phyloP scores from a whole-genome alignment of 2,888 invertebrate genomes.

The Rugalucina vietnamica region DNA sequence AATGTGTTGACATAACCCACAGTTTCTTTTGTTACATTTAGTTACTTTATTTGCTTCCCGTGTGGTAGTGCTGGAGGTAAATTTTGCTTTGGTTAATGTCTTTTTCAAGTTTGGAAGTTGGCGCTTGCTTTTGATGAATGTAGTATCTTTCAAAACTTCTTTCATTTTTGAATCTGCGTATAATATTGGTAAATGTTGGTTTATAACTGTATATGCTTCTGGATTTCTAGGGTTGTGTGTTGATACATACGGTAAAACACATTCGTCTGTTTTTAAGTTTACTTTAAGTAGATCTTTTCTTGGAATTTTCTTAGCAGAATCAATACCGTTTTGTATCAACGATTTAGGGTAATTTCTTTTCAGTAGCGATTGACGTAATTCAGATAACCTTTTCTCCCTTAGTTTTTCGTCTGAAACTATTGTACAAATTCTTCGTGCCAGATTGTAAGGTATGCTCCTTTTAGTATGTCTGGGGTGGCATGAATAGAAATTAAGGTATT shows the following conservation, averaged over 20 bases:
- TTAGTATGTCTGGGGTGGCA: background rate
- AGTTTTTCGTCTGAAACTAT: background rate
- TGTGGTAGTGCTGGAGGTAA: background rate
- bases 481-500: background rate
- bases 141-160: background rate
- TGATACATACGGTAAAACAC: background rate
- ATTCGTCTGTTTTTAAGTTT: background rate
- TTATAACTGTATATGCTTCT: background rate
- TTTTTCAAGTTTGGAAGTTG: background rate
- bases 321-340: background rate
- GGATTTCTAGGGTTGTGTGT: background rate
- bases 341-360: background rate
- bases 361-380: background rate
- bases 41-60: background rate
- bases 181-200: background rate
- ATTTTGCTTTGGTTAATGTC: background rate
- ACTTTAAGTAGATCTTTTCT: background rate
- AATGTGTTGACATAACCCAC: background rate
- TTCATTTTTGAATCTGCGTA: constrained; percentile 2
- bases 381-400: background rate
- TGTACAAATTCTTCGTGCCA: background rate
- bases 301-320: background rate
- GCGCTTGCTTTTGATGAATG: background rate
- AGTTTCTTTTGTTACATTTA: background rate
- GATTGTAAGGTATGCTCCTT: background rate